These are phyloP conservation scores for Heliconius sara DNA, from an alignment of 2,888 invertebrate genomes.

Conservation along the genomic window DNA sequence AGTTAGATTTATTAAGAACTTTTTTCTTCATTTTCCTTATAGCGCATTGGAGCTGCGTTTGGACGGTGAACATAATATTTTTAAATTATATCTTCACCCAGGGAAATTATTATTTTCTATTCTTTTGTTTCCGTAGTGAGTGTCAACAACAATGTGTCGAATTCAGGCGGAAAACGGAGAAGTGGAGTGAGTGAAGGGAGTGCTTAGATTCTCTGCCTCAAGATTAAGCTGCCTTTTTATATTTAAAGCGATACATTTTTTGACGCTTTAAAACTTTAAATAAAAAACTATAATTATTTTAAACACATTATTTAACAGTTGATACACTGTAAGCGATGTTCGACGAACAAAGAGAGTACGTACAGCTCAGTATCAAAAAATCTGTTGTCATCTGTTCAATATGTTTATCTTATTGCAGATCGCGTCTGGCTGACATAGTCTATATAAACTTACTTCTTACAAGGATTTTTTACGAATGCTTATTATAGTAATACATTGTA, in stretches of 20 bases:
- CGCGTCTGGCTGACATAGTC: conserved; percentile 7
- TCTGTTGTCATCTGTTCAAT: conserved; percentile 12
- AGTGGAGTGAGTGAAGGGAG: no score
- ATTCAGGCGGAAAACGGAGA: no score
- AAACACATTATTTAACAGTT: not conserved
- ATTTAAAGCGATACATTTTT: not conserved
- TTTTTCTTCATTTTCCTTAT: not conserved
- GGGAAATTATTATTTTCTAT: no score
- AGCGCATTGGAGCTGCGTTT: not conserved
- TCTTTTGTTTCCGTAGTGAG: no score
- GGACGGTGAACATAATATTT: no score
- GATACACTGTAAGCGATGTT: not conserved
- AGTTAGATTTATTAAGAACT: conserved; percentile 31
- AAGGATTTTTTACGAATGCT: conserved; percentile 23
- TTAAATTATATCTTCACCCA: no score
- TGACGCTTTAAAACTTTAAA: not conserved
- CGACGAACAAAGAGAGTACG: not conserved
- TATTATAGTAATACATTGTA: conserved; percentile 1
- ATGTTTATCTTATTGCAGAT: conserved; percentile 32
- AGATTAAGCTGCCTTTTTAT: not conserved
- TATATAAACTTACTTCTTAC: conserved; percentile 29
- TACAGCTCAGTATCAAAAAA: conserved; percentile 1
- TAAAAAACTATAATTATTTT: not conserved
- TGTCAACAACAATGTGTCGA: no score
- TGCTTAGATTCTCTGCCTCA: not conserved